Percentiles rank a stretch among this genome's conserved stretches.
Evolutionary conservation across 2,797 vertebrate species (phyloP).

Genomic region (Orientallactaga sibirica): DNA sequence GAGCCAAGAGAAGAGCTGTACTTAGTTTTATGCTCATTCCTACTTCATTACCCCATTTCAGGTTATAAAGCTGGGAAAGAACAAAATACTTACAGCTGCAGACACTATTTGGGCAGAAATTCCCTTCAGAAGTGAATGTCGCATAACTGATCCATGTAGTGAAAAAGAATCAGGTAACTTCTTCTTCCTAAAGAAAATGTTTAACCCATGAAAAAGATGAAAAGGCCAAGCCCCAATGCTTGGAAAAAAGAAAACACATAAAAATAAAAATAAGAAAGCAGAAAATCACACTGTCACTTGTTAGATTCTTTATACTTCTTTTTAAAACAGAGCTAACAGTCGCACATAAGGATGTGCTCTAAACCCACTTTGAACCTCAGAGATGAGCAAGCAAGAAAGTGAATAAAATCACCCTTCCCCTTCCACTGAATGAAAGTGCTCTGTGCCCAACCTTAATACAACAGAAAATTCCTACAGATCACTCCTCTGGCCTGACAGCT

Average conservation of each 20-base stretch:
- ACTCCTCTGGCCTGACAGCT: neutral
- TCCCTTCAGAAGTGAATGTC: conserved; percentile 95
- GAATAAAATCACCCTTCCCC: conserved; percentile 5
- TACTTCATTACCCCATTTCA: conserved; percentile 61
- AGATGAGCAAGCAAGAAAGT: conserved; percentile 48
- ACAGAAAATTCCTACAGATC: neutral
- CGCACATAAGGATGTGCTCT: neutral
- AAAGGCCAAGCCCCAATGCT: conserved; percentile 23
- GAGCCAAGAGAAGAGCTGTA: conserved; percentile 48
- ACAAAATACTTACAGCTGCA: conserved; percentile 93
- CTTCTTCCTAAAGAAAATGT: conserved; percentile 86
- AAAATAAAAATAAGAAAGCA: conserved; percentile 19
- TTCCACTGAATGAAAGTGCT: neutral
- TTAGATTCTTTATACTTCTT: neutral
- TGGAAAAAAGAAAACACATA: conserved; percentile 50
- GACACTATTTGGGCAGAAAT: conserved; percentile 98
- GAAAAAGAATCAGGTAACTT: conserved; percentile 88
- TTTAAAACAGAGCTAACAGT: conserved; percentile 7
- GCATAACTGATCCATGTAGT: conserved; percentile 95
- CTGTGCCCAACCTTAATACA: neutral
- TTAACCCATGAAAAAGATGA: conserved; percentile 1
- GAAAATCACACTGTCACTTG: conserved; percentile 26
- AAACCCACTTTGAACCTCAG: neutral
- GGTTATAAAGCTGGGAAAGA: neutral
- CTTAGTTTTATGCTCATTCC: conserved; percentile 68